Conservation (phyloP, 1,140 invertebrate genomes). For the Brachionus plicatilis region DNA sequence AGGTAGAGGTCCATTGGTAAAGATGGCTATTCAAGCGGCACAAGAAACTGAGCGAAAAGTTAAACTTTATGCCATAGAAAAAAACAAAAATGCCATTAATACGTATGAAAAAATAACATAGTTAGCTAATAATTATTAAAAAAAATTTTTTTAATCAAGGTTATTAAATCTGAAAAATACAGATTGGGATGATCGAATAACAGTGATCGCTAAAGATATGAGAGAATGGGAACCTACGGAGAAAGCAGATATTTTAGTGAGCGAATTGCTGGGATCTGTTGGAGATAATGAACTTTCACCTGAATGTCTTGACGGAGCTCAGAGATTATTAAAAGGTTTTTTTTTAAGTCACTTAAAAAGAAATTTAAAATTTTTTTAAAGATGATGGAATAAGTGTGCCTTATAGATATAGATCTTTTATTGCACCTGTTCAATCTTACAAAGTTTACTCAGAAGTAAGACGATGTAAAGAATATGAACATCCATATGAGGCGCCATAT, state of each 20-base stretch:
- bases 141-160: slow-evolving; percentile 46
- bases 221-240: slow-evolving; percentile 82
- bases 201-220: slow-evolving; percentile 55
- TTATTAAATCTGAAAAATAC: slow-evolving; percentile 72
- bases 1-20: slow-evolving; percentile 86
- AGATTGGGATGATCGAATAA: slow-evolving; percentile 67
- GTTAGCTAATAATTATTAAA: neutral
- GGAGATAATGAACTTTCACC: slow-evolving; percentile 98
- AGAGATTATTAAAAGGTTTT: slow-evolving; percentile 74
- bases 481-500: slow-evolving; percentile 73
- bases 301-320: slow-evolving; percentile 92
- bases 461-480: slow-evolving; percentile 61
- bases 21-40: slow-evolving; percentile 74
- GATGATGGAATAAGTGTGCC: slow-evolving; percentile 88
- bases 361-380: slow-evolving; percentile 45
- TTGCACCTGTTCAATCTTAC: slow-evolving; percentile 75
- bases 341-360: neutral
- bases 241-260: slow-evolving; percentile 85
- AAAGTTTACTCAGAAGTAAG: slow-evolving; percentile 70
- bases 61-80: slow-evolving; percentile 82
- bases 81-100: slow-evolving; percentile 91
- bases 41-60: slow-evolving; percentile 50
- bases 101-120: slow-evolving; percentile 61
- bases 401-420: slow-evolving; percentile 77
- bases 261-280: slow-evolving; percentile 92